phyloP scores from a whole-genome alignment of 2,888 invertebrate genomes.

The Drosophila rubida region DNA sequence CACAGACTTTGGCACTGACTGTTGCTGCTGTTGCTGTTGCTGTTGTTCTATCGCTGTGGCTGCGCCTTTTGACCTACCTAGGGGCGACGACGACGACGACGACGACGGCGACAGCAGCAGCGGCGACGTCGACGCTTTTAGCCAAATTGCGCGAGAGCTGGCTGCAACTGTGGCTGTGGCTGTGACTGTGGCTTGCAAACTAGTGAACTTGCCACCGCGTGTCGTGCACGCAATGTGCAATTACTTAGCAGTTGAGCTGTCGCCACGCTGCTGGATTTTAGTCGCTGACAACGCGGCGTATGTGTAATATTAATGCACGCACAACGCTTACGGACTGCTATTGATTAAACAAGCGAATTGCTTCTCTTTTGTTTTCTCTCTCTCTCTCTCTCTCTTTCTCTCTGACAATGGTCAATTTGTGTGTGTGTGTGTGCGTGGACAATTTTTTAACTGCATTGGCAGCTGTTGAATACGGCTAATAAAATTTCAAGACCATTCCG shows the following conservation, averaged over 20 bases:
- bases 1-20: slow-evolving; percentile 39
- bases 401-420: no score
- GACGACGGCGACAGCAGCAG: slow-evolving; percentile 8
- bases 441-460: slow-evolving; percentile 35
- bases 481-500: slow-evolving; percentile 16
- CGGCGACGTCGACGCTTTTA: slow-evolving; percentile 65
- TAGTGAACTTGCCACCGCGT: slow-evolving; percentile 54
- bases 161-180: slow-evolving; percentile 48
- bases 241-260: slow-evolving; percentile 62
- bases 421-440: slow-evolving; percentile 6
- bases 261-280: slow-evolving; percentile 17
- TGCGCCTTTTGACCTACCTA: slow-evolving; percentile 76
- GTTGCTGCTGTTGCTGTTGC: slow-evolving; percentile 37
- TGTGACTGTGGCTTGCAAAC: slow-evolving; percentile 25
- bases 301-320: slow-evolving; percentile 39
- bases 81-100: slow-evolving; percentile 37
- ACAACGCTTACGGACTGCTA: slow-evolving; percentile 52
- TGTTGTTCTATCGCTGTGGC: slow-evolving; percentile 47
- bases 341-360: slow-evolving; percentile 71
- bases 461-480: slow-evolving; percentile 55
- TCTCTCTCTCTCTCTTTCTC: no score
- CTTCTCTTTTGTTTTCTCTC: background rate
- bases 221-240: slow-evolving; percentile 71
- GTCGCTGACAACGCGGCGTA: slow-evolving; percentile 44
- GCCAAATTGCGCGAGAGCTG: slow-evolving; percentile 69